Conservation (phyloP, 35 echinoderm and acorn worm species). For the Heliocidaris tuberculata region DNA sequence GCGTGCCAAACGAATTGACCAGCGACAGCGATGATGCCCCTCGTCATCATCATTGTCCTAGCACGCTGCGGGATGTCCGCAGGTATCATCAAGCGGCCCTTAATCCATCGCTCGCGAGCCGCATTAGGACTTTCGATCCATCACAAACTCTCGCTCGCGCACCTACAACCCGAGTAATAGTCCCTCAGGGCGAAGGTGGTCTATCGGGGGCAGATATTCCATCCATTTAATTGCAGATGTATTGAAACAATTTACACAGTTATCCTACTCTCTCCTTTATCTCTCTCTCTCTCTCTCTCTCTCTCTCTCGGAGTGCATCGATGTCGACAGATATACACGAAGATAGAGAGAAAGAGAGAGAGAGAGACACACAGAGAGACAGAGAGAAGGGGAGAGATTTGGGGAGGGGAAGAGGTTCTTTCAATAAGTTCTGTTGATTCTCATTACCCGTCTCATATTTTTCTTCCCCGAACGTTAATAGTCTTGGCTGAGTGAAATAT, state of each 20-base stretch:
- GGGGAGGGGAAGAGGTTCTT: background rate
- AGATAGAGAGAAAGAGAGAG: background rate
- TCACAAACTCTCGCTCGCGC: constrained; percentile 4
- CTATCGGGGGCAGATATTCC: background rate
- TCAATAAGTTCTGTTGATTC: constrained; percentile 35
- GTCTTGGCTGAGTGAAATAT: constrained; percentile 28
- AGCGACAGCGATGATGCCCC: background rate
- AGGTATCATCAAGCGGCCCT: constrained; percentile 30
- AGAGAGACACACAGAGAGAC: background rate
- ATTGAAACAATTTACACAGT: constrained; percentile 15
- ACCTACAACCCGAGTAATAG: background rate
- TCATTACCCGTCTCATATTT: constrained; percentile 38
- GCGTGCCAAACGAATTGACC: constrained; percentile 24
- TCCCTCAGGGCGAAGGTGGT: constrained; percentile 26
- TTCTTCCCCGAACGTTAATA: constrained; percentile 28
- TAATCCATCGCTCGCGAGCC: constrained; percentile 44
- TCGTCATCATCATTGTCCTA: background rate
- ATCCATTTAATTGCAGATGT: constrained; percentile 13
- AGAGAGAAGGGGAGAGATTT: background rate
- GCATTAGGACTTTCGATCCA: constrained; percentile 39
- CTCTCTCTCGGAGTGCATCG: background rate
- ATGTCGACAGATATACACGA: background rate
- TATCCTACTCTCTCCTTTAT: background rate
- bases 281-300: background rate
- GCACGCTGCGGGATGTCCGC: background rate